phyloP scores from a whole-genome alignment of 2,797 vertebrate species.

The Coranthus polyacanthus region DNA sequence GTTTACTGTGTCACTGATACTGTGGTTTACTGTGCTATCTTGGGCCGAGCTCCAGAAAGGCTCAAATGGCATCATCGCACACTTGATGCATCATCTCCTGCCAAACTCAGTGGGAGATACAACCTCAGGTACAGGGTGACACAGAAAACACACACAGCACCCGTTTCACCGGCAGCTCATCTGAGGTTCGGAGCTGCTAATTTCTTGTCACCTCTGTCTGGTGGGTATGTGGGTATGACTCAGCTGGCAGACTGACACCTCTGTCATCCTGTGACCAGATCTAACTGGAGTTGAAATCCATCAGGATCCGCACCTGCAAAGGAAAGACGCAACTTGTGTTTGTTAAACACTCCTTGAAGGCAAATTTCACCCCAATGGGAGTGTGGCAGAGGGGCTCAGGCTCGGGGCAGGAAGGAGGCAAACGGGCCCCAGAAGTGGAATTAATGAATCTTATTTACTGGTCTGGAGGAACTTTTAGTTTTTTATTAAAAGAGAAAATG shows the following conservation, averaged over 20 bases:
- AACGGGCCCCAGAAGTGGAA: too few relatives aligned
- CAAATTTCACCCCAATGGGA: too few relatives aligned
- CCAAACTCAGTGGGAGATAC: slow-evolving; percentile 39
- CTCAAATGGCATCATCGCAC: slow-evolving; percentile 66
- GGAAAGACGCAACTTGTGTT: slow-evolving; percentile 1
- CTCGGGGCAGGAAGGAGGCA: too few relatives aligned
- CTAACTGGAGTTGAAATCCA: neutral
- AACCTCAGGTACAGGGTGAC: slow-evolving; percentile 51
- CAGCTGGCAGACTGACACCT: slow-evolving; percentile 33
- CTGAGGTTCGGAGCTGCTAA: slow-evolving; percentile 36
- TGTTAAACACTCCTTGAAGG: neutral
- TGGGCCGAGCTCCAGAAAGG: slow-evolving; percentile 43
- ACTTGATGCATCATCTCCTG: slow-evolving; percentile 51
- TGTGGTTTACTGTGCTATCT: slow-evolving; percentile 56
- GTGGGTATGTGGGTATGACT: slow-evolving; percentile 36
- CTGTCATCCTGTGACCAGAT: slow-evolving; percentile 27
- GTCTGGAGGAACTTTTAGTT: too few relatives aligned
- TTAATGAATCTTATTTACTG: too few relatives aligned
- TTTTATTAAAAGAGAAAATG: too few relatives aligned
- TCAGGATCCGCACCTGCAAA: neutral
- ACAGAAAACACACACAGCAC: slow-evolving; percentile 10
- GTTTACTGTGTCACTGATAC: slow-evolving; percentile 58
- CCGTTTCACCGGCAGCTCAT: slow-evolving; percentile 23
- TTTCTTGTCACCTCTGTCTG: slow-evolving; percentile 29
- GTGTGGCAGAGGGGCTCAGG: too few relatives aligned